Base-by-base conservation (phyloP, 2,888 invertebrate species). In the Phortica okadai region DNA sequence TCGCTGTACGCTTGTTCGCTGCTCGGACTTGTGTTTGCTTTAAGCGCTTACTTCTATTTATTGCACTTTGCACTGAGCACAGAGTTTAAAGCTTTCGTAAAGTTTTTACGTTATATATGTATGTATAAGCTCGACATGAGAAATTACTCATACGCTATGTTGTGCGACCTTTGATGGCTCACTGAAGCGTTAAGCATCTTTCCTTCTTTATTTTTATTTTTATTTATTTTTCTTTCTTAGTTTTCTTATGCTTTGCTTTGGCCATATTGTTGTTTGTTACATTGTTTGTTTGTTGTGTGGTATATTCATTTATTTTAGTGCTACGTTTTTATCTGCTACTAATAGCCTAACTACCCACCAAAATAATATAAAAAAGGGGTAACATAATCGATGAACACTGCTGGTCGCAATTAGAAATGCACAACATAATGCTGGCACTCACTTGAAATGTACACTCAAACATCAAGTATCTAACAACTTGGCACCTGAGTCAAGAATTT, bases 71-170 rank as follows among this genome's bases (percentile, higher is more conserved):
- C 64, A 10, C 64, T 25, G 33, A 64, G 25, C 4, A 54, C 54
- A 54, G 11, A 54, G 11, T 54, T n/a, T 10, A 54, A 54, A 33
- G 33, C 54, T 54, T 14, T 10, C 59, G n/a, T 16, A 59, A n/a
- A 59, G 7, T 10, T 59, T n/a, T n/a, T n/a, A 7, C 21, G 6
- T 16, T n/a, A 21, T 59, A 6, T 14, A 8, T 21, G n/a, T 59
- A 8, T 59, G 14, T 33, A 33, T 66, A 41, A 66, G 42, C 41
- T 33, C 33, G 77, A 85, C 88, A 88, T 76, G 88, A 80, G 83
- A 88, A 83, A 88, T 88, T 84, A 85, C 88, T 88, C 84, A 85
- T 88, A 83, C 86, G 84, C 78, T 80, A 73, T 62, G 62, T 62
- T 16, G 21, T 62, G 16, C 25, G 62, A 62, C 62, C 62, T 62